Evolutionary conservation across 2,113 vertebrate species (phyloP), one percentile per base, ranked within the genome.

Genomic region (Cettia cetti): DNA sequence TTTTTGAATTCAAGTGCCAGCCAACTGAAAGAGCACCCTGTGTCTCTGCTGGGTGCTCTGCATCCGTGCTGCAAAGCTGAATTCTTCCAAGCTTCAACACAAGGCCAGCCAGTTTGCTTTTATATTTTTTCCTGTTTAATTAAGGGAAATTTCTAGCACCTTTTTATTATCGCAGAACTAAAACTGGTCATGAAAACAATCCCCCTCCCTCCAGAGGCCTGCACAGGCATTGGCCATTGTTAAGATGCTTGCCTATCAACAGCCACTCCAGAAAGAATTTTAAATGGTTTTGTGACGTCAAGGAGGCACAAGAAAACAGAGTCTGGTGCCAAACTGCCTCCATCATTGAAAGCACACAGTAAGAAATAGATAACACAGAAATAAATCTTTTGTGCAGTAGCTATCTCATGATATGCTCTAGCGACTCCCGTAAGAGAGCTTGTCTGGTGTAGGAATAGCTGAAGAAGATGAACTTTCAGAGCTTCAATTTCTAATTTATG

Each of bases 231-330:
- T 90, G 91, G 90, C 90, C 94, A 97, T 98, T 97, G 97, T 95
- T 97, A 82, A 97, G 96, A 96, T 98, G 94, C 92, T 97, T 97
- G 92, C 97, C 96, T 97, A 96, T 99, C 98, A 98, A 90, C 98
- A 98, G 97, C 98, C 98, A 98, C 98, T 98, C 47, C 86, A 92
- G 94, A 94, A 97, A 96, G 98, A 98, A 98, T 98, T 98, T 98
- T 97, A 98, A 98, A 97, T 96, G 97, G 95, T 96, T 96, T 94
- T 42, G 52, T 98, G 98, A 99, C 98, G 98, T 98, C 98, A 98
- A 94, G 96, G 93, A 94, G 94, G 94, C 95, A 92, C 69, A 90
- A 90, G 81, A 96, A 97, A 98, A 98, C 97, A 95, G 2, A 95
- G 90, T 92, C 96, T 89, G 90, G 89, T 94, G 97, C 97, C 96